These are phyloP conservation scores for Catharus fuscescens DNA, from an alignment of 2,113 vertebrate genomes.

Conservation along the genomic window DNA sequence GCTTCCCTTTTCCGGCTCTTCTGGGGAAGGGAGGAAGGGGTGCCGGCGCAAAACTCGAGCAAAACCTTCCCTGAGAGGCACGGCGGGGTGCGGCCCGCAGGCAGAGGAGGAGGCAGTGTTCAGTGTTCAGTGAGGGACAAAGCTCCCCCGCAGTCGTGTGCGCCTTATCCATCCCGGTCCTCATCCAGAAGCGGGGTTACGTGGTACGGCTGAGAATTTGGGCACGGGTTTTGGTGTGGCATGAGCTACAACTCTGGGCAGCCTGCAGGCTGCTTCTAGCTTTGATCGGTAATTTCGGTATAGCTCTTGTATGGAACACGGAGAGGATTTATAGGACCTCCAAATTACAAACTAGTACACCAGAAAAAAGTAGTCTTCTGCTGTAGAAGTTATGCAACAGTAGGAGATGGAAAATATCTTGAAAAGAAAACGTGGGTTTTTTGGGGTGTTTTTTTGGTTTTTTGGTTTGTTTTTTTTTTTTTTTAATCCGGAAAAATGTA, in stretches of 20 bases:
- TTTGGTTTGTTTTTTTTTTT: background rate
- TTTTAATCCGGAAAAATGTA: background rate
- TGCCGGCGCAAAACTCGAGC: fast-evolving
- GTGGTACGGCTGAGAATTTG: background rate
- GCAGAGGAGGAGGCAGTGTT: too few species aligned
- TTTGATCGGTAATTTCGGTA: background rate
- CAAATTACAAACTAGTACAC: background rate
- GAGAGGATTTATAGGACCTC: background rate
- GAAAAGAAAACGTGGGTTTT: background rate
- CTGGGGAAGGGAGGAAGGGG: fast-evolving
- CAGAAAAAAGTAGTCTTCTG: background rate
- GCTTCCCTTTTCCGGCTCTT: background rate
- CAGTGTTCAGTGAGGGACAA: background rate
- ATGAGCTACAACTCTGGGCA: background rate
- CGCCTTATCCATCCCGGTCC: fast-evolving
- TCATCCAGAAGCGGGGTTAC: too few species aligned
- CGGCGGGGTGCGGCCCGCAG: fast-evolving
- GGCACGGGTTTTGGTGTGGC: background rate
- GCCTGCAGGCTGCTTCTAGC: background rate
- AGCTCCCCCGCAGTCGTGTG: background rate
- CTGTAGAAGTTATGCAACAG: background rate
- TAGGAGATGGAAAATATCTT: background rate
- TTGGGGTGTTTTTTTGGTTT: background rate
- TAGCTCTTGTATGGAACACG: background rate
- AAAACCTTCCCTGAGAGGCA: fast-evolving